A percentile compares a stretch with the other conserved stretches of the same genome.
Conservation (phyloP, 1,140 invertebrate species). For the Anastatus disparis region DNA sequence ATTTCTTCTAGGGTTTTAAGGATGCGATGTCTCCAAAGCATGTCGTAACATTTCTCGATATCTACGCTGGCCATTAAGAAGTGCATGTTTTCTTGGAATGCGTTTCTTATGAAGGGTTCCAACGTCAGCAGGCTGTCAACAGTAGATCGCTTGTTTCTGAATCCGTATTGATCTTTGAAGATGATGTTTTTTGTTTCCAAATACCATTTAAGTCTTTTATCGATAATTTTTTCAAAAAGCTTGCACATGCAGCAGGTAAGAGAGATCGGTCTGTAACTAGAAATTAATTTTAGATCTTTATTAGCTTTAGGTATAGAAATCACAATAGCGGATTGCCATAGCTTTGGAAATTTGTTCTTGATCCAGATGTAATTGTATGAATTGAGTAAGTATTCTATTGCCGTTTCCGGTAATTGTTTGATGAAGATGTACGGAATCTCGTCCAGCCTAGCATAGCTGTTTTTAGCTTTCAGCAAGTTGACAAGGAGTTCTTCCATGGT, state of each 20-base stretch:
- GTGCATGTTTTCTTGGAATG: conserved; percentile 41
- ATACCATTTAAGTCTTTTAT: conserved; percentile 27
- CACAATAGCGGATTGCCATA: conserved; percentile 51
- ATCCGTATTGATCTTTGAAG: conserved; percentile 26
- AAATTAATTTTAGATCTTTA: conserved; percentile 39
- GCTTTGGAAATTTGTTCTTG: conserved; percentile 44
- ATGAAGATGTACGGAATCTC: too few species aligned
- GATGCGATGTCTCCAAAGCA: conserved; percentile 24
- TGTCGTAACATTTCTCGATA: conserved; percentile 49
- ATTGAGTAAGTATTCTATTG: conserved; percentile 35
- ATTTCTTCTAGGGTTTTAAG: conserved; percentile 25
- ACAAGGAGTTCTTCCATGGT: too few species aligned
- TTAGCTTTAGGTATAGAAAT: conserved; percentile 53
- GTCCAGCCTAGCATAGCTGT: too few species aligned
- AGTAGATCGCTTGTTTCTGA: conserved; percentile 40
- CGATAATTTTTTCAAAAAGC: conserved; percentile 50
- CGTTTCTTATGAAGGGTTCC: conserved; percentile 39
- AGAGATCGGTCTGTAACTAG: conserved; percentile 47
- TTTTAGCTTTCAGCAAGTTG: too few species aligned
- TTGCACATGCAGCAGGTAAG: conserved; percentile 46
- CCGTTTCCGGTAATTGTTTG: conserved; percentile 39
- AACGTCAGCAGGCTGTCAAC: conserved; percentile 39
- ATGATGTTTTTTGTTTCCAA: conserved; percentile 43
- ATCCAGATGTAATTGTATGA: conserved; percentile 49
- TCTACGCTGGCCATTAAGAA: conserved; percentile 43